phyloP scores from a whole-genome alignment of 2,888 invertebrate species.

The Julus scanicus region DNA sequence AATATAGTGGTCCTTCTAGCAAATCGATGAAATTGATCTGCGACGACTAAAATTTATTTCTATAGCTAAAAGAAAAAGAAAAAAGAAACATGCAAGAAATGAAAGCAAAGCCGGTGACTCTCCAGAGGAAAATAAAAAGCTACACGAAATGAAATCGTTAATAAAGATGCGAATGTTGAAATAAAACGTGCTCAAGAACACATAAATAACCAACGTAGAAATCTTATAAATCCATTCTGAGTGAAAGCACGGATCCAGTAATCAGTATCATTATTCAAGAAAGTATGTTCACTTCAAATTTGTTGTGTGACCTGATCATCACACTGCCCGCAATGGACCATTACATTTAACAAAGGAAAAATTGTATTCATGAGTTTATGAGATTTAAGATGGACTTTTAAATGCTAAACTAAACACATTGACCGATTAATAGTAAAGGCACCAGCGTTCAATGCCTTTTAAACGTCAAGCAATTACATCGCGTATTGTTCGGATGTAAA shows the following conservation, averaged over 20 bases:
- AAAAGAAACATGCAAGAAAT: not conserved
- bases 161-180: conserved; percentile 9
- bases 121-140: not conserved
- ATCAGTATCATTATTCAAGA: not conserved
- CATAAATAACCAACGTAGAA: not conserved
- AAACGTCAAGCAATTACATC: not conserved
- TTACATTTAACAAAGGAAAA: not conserved
- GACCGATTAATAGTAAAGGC: not conserved
- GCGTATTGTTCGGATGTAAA: not conserved
- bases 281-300: not conserved
- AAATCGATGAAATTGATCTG: not conserved
- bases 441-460: not conserved
- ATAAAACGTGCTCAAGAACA: not conserved
- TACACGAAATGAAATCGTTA: not conserved
- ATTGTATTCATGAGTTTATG: not conserved
- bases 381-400: not conserved
- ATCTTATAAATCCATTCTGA: not conserved
- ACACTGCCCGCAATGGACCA: not conserved
- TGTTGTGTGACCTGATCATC: not conserved
- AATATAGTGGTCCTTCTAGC: no score
- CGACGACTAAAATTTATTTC: not conserved
- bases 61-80: not conserved
- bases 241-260: not conserved
- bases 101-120: not conserved
- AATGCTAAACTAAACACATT: not conserved